Evolutionary conservation across 2,888 invertebrate genomes (phyloP).

Genomic region (Eupeodes luniger): DNA sequence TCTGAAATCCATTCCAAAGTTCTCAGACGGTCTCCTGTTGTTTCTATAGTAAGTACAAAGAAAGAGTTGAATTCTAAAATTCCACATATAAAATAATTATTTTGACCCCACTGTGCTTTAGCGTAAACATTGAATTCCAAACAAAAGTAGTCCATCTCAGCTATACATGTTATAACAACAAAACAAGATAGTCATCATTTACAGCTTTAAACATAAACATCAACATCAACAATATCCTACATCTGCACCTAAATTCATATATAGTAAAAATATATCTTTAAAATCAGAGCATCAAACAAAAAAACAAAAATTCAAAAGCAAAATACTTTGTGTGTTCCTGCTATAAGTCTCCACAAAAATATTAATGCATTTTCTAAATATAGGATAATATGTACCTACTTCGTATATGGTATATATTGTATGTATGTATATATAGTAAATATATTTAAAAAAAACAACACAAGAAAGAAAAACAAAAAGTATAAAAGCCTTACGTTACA

Average conservation of each 20-base stretch:
- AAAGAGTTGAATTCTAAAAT: no score
- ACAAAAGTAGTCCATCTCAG: slow-evolving; percentile 8
- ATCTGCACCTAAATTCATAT: neutral
- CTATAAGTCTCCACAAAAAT: slow-evolving; percentile 29
- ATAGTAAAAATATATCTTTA: slow-evolving; percentile 16
- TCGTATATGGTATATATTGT: neutral
- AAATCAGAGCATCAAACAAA: slow-evolving; percentile 35
- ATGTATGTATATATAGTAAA: no score
- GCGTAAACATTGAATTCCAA: neutral
- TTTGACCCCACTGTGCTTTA: slow-evolving; percentile 13
- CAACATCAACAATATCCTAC: slow-evolving; percentile 33
- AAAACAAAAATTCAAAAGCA: slow-evolving; percentile 1
- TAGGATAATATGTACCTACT: slow-evolving; percentile 36
- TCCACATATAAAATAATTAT: neutral
- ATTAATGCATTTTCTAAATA: slow-evolving; percentile 70
- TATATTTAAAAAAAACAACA: slow-evolving; percentile 43
- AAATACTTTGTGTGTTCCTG: neutral
- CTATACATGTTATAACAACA: neutral
- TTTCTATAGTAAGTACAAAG: no score
- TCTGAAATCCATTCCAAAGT: no score
- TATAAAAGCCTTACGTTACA: slow-evolving; percentile 25
- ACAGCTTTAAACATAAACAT: neutral
- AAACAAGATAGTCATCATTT: slow-evolving; percentile 1
- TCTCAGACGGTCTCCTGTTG: no score
- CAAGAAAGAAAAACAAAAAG: slow-evolving; percentile 10